These are phyloP conservation scores for Automeris io DNA, from an alignment of 2,888 invertebrate species.

Conservation along the genomic window DNA sequence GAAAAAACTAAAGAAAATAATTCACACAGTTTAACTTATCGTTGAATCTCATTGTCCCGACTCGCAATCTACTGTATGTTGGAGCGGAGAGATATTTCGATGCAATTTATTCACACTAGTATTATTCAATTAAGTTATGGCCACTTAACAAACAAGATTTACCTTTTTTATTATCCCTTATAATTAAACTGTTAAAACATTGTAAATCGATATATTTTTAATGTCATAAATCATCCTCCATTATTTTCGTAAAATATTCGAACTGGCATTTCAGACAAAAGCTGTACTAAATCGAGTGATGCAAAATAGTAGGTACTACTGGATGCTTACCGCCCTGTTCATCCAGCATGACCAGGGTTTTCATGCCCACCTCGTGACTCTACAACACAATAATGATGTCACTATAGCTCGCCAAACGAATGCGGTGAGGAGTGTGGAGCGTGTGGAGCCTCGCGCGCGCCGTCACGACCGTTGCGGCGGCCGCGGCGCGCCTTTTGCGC, in stretches of 20 bases:
- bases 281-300: slow-evolving; percentile 72
- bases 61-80: slow-evolving; percentile 27
- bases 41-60: slow-evolving; percentile 46
- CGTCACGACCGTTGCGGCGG: slow-evolving; percentile 13
- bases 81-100: slow-evolving; percentile 42
- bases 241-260: slow-evolving; percentile 50
- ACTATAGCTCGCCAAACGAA: slow-evolving; percentile 75
- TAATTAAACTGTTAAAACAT: slow-evolving; percentile 63
- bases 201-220: slow-evolving; percentile 49
- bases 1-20: slow-evolving; percentile 60
- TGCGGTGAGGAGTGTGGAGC: slow-evolving; percentile 53
- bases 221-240: slow-evolving; percentile 53
- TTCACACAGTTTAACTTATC: slow-evolving; percentile 44
- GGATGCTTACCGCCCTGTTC: slow-evolving; percentile 99
- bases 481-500: slow-evolving; percentile 32
- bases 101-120: slow-evolving; percentile 47
- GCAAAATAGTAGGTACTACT: slow-evolving; percentile 71
- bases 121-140: slow-evolving; percentile 56
- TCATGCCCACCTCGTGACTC: slow-evolving; percentile 99
- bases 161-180: slow-evolving; percentile 66
- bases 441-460: slow-evolving; percentile 33
- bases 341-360: slow-evolving; percentile 99
- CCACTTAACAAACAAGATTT: slow-evolving; percentile 59
- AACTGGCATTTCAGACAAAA: slow-evolving; percentile 71
- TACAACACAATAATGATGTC: slow-evolving; percentile 85